Conservation (phyloP, 2,797 vertebrate species). For the Molothrus ater region DNA sequence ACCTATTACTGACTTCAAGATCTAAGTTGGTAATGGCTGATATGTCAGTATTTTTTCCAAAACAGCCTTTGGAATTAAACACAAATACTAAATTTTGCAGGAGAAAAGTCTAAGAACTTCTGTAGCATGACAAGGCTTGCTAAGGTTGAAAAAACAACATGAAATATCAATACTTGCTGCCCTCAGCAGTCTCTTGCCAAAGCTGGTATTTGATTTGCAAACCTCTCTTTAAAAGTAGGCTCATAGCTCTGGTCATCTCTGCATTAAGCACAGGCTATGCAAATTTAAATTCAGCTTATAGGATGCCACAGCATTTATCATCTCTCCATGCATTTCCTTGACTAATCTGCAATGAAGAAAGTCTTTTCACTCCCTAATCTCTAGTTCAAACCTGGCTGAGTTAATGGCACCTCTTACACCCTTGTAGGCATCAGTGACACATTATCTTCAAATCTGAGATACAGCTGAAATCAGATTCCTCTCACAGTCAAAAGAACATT, state of each 20-base stretch:
- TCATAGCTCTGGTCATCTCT: not conserved
- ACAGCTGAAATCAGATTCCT: not conserved
- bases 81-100: not conserved
- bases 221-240: not conserved
- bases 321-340: not conserved
- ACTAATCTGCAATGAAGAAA: not conserved
- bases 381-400: not conserved
- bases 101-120: not conserved
- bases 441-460: not conserved
- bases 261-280: rapidly evolving
- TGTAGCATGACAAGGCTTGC: not conserved
- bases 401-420: not conserved
- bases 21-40: not conserved
- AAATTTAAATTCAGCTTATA: not conserved
- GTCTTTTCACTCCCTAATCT: not conserved
- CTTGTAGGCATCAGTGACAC: not conserved
- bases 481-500: not conserved
- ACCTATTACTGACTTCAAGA: not conserved
- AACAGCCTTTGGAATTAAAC: not conserved
- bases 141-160: not conserved
- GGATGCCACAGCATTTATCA: not conserved
- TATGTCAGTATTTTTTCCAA: not conserved
- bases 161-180: not conserved
- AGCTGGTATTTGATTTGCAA: not conserved
- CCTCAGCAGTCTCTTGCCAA: not conserved